Base-by-base conservation (phyloP, 2,797 vertebrate species). In the Rhinophrynus dorsalis region DNA sequence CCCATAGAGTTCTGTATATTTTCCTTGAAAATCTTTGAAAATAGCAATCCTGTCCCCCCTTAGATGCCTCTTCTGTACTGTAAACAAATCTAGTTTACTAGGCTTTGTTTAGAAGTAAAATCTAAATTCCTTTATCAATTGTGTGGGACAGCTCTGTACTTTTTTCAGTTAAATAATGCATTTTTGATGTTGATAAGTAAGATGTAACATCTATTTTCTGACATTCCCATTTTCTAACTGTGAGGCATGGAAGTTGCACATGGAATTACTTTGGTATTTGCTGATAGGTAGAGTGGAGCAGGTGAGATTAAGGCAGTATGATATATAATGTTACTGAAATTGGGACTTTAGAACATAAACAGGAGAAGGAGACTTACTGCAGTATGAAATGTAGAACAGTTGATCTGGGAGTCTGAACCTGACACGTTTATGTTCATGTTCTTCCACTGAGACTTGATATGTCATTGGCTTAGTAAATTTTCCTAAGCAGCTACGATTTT, bases 391-490 rank as follows among this genome's bases (percentile, higher is more conserved):
- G 69, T 73, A 37, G 69, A 66, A 62, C 69, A 73, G 69, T 63
- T 73, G 61, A 73, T 73, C 62, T 60, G 69, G 62, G 69, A 73
- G 54, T 45, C 47, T 52, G 55, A 27, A 32, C 45, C 27, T 73
- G 69, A 73, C 69, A 73, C 48, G 61, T 73, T 73, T 73, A 73
- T 73, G 69, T 57, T 66, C 62, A 59, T 45, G 17, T 21, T 58
- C 57, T 65, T 66, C 69, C 64, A 33, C 54, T 52, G 69, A 73
- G 69, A 60, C 62, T 65, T 66, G 55, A 62, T 51, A 58, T 72
- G 60, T 72, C 68, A 72, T 73, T 59, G 69, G 69, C 54, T 58
- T 73, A 66, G 69, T 73, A 73, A 66, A 66, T 66, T 73, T 73
- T 65, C 62, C 56, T 73, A 73, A 73, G 61, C 61, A 73, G 55